Percentiles rank a stretch among this genome's conserved stretches.
phyloP scores from a whole-genome alignment of 2,888 invertebrate species.

The Linnaemya tessellans region DNA sequence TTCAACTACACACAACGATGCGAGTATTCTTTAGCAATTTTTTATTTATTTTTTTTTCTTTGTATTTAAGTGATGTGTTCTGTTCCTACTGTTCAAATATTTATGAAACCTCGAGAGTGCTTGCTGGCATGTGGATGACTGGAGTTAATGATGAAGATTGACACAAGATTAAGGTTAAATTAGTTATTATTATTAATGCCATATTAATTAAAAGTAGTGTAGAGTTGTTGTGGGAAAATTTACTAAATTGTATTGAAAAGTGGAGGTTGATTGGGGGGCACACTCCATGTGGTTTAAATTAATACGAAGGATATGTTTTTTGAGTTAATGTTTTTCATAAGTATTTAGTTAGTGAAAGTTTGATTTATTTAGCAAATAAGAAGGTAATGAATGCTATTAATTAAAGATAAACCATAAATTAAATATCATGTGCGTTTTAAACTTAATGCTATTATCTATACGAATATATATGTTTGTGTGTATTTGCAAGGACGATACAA shows the following conservation, averaged over 20 bases:
- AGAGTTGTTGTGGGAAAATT: neutral
- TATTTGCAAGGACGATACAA: no score
- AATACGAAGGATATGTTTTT: no score
- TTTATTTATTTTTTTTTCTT: neutral
- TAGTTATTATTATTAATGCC: conserved; percentile 65
- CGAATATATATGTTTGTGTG: no score
- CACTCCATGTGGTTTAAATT: no score
- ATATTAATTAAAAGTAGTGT: conserved; percentile 56
- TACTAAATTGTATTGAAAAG: neutral
- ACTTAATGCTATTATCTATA: no score
- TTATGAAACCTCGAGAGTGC: neutral
- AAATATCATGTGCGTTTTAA: no score
- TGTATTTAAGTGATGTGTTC: conserved; percentile 4
- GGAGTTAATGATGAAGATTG: conserved; percentile 55
- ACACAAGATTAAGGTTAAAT: conserved; percentile 65
- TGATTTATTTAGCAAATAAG: no score
- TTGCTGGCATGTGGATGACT: conserved; percentile 14
- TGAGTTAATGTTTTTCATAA: no score
- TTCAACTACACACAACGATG: neutral
- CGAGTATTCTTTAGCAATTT: neutral
- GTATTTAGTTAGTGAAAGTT: no score
- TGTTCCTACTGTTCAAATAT: conserved; percentile 12
- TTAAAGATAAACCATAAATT: no score
- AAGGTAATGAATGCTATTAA: no score
- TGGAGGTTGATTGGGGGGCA: neutral